Evolutionary conservation across 2,888 invertebrate genomes (phyloP).

Genomic region (Lumbricus terrestris): DNA sequence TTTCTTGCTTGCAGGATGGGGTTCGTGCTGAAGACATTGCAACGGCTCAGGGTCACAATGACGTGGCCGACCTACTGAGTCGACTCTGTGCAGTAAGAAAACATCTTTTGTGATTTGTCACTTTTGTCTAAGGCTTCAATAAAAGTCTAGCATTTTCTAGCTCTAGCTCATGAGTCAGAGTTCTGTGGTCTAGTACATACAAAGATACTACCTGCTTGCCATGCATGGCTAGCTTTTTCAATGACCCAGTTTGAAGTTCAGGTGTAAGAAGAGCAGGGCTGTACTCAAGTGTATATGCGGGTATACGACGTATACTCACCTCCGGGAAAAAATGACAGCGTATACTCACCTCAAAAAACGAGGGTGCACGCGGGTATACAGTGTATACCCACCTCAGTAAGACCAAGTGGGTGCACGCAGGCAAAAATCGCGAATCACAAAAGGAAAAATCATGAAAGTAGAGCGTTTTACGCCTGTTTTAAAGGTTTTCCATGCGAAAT

Average conservation of each 20-base stretch:
- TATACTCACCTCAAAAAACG: too few species aligned
- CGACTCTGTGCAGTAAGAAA: neutral
- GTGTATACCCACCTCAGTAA: too few species aligned
- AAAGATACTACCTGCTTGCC: neutral
- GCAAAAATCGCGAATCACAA: too few species aligned
- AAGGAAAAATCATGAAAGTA: too few species aligned
- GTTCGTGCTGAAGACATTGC: constrained; percentile 76
- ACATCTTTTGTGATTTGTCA: neutral
- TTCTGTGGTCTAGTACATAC: neutral
- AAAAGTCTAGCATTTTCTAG: neutral
- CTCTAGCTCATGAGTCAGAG: neutral
- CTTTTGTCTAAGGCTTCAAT: neutral
- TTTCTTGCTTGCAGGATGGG: constrained; percentile 63
- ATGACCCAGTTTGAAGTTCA: neutral
- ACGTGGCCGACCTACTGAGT: constrained; percentile 68
- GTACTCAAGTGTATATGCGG: too few species aligned
- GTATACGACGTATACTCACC: too few species aligned
- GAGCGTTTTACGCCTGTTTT: too few species aligned
- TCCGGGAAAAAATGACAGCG: too few species aligned
- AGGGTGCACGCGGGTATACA: too few species aligned
- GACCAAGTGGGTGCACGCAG: too few species aligned
- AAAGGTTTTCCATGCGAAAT: too few species aligned
- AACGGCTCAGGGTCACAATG: constrained; percentile 71
- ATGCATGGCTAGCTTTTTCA: neutral
- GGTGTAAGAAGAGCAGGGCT: neutral